These are phyloP conservation scores for Drosophila persimilis DNA, from an alignment of 1,140 invertebrate genomes.

Conservation along the genomic window DNA sequence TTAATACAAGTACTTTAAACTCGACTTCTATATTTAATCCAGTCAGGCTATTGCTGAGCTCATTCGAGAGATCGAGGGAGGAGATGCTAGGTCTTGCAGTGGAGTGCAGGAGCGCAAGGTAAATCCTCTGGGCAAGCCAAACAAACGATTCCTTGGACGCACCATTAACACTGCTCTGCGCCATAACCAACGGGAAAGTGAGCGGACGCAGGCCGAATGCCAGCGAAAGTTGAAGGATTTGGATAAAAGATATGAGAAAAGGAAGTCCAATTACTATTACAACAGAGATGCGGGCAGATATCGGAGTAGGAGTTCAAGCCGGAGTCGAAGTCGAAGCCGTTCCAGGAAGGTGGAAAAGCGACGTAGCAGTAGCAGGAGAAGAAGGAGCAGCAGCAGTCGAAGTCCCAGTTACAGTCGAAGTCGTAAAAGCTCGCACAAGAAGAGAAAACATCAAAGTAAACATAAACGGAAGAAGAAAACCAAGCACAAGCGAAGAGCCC, in stretches of 20 bases:
- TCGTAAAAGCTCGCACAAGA: constrained; percentile 12
- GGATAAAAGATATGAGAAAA: constrained; percentile 40
- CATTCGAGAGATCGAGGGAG: constrained; percentile 42
- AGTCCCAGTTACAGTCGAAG: constrained; percentile 26
- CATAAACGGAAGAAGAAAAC: constrained; percentile 36
- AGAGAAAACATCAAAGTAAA: constrained; percentile 37
- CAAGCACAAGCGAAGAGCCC: constrained; percentile 9
- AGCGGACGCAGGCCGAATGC: constrained; percentile 36
- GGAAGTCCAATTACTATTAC: constrained; percentile 44
- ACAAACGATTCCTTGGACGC: constrained; percentile 65
- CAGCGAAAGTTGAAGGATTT: constrained; percentile 49
- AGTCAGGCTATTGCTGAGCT: constrained; percentile 63
- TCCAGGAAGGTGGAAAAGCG: constrained; percentile 13
- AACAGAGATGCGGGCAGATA: background rate
- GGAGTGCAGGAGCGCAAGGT: constrained; percentile 64
- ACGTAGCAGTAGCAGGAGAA: constrained; percentile 4
- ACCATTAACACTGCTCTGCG: constrained; percentile 53
- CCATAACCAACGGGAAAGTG: constrained; percentile 52
- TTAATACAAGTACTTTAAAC: too few relatives aligned
- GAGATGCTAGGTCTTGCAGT: background rate
- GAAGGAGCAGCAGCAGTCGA: constrained; percentile 1
- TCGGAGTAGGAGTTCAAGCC: background rate
- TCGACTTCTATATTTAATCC: too few relatives aligned
- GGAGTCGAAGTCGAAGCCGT: constrained; percentile 4
- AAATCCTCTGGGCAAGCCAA: constrained; percentile 71